A percentile compares a stretch with the other conserved stretches of the same genome.
Evolutionary conservation across 2,888 invertebrate species (phyloP).

Genomic region (Mechanitis messenoides): DNA sequence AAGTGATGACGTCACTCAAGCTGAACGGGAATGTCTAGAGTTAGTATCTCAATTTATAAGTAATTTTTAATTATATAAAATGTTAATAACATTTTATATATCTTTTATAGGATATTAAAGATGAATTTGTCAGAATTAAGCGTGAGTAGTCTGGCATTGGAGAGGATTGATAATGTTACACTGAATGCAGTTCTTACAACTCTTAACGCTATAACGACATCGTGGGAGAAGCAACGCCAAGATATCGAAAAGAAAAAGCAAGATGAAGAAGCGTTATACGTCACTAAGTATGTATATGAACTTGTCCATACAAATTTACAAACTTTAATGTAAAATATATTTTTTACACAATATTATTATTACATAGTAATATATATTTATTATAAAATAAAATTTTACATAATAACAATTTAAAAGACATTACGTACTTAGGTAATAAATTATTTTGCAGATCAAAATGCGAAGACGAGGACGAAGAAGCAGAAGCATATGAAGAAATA

Average conservation of each 20-base stretch:
- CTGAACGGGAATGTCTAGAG: constrained; percentile 69
- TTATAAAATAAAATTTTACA: no score
- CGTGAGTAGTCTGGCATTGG: constrained; percentile 78
- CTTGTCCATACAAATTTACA: no score
- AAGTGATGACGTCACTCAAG: constrained; percentile 36
- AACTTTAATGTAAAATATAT: no score
- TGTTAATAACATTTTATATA: not conserved
- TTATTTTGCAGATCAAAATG: constrained; percentile 74
- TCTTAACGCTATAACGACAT: constrained; percentile 78
- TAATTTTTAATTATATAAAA: not conserved
- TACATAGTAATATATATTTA: no score
- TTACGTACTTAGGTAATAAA: no score
- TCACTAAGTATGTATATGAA: constrained; percentile 74
- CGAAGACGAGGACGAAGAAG: constrained; percentile 81
- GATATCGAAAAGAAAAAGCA: constrained; percentile 79
- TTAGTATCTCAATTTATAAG: constrained; percentile 41
- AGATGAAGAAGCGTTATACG: constrained; percentile 87
- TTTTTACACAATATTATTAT: no score
- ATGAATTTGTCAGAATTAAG: constrained; percentile 82
- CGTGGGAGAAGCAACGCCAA: constrained; percentile 87
- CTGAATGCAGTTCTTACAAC: constrained; percentile 73
- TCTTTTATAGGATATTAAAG: constrained; percentile 76
- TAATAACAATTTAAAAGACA: no score
- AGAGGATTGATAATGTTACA: constrained; percentile 57
- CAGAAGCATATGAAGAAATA: constrained; percentile 79